Percentiles rank a stretch among this genome's conserved stretches.
Conservation (phyloP, 2,888 invertebrate species). For the Watsonalla binaria region DNA sequence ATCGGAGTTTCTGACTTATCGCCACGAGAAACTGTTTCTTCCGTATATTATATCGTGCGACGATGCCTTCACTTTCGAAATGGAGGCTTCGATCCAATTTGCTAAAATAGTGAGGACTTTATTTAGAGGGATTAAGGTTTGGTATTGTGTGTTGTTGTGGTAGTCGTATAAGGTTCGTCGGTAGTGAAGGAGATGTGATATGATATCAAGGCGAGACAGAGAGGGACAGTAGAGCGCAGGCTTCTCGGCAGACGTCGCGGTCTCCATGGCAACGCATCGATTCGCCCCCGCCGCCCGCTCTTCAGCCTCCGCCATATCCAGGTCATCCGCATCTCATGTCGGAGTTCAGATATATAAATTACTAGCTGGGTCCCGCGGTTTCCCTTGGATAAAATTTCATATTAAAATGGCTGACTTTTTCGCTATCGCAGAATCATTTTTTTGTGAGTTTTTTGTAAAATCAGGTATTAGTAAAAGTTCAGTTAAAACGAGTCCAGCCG, state of each 20-base stretch:
- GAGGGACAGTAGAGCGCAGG: constrained; percentile 76
- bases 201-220: constrained; percentile 78
- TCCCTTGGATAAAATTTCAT: too few species aligned
- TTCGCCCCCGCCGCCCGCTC: constrained; percentile 45
- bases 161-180: constrained; percentile 26
- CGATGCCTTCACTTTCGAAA: constrained; percentile 38
- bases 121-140: fast-evolving
- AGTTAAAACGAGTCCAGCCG: too few species aligned
- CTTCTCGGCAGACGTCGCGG: constrained; percentile 78
- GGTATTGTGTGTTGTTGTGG: background rate
- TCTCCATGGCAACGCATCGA: constrained; percentile 75
- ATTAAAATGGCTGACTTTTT: too few species aligned
- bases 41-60: constrained; percentile 68
- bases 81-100: constrained; percentile 10
- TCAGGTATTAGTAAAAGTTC: too few species aligned
- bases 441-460: too few species aligned
- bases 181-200: constrained; percentile 54
- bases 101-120: constrained; percentile 20
- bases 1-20: constrained; percentile 56
- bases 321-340: constrained; percentile 63
- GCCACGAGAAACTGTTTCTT: constrained; percentile 58
- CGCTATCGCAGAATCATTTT: too few species aligned
- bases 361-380: too few species aligned
- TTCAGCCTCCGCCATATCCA: constrained; percentile 68
- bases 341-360: constrained; percentile 17